phyloP scores from a whole-genome alignment of 2,888 invertebrate species.

The Lathronympha strigana region DNA sequence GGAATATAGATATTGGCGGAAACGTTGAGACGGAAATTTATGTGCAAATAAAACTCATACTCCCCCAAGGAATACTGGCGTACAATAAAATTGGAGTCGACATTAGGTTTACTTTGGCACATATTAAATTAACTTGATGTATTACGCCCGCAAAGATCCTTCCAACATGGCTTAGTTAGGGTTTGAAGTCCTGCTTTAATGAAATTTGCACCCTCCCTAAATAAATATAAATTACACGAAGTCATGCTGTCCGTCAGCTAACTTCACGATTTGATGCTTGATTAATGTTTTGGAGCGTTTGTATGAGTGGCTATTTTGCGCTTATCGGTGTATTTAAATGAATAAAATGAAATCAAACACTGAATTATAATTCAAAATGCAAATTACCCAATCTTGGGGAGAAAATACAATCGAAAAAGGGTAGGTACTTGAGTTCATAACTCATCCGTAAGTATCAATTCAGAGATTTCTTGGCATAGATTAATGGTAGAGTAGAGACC shows the following conservation, averaged over 20 bases:
- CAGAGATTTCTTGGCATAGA: slow-evolving; percentile 17
- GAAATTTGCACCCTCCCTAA: slow-evolving; percentile 57
- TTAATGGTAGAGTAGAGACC: slow-evolving; percentile 21
- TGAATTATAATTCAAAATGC: neutral
- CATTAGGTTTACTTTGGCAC: slow-evolving; percentile 27
- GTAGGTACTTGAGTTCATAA: slow-evolving; percentile 23
- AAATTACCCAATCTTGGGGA: neutral
- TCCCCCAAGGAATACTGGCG: slow-evolving; percentile 14
- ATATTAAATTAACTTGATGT: slow-evolving; percentile 39
- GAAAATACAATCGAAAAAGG: neutral
- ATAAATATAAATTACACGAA: slow-evolving; percentile 36
- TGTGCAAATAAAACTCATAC: slow-evolving; percentile 13
- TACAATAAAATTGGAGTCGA: slow-evolving; percentile 18
- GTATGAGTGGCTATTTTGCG: too few species aligned
- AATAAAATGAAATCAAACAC: neutral
- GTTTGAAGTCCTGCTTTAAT: slow-evolving; percentile 53
- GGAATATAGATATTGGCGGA: slow-evolving; percentile 2
- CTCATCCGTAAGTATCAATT: slow-evolving; percentile 24
- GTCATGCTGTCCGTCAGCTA: slow-evolving; percentile 5
- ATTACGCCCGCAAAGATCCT: slow-evolving; percentile 27
- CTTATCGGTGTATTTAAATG: too few species aligned
- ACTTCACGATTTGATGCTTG: slow-evolving; percentile 10
- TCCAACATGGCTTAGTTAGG: slow-evolving; percentile 15
- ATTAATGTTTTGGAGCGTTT: neutral
- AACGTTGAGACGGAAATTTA: slow-evolving; percentile 10